Conservation (phyloP, 2,888 invertebrate species). For the Bombylius discolor region DNA sequence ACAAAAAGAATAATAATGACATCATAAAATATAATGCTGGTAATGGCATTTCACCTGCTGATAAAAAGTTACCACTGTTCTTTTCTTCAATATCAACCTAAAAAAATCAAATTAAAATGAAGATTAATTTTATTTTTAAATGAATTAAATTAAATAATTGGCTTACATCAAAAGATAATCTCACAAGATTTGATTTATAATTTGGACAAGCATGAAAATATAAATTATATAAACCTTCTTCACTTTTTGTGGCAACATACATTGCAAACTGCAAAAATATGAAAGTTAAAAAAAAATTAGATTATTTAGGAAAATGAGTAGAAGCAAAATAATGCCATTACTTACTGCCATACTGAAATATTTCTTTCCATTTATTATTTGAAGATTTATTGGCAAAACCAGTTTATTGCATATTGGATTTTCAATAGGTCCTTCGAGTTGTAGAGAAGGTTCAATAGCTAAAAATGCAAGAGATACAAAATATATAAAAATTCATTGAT, state of each 20-base stretch:
- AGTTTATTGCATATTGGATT: slow-evolving; percentile 35
- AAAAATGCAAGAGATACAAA: not conserved
- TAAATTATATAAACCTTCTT: slow-evolving; percentile 87
- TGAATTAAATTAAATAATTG: not conserved
- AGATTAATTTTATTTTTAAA: not conserved
- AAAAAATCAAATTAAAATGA: slow-evolving; percentile 6
- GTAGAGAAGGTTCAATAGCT: not conserved
- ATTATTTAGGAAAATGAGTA: too few relatives aligned
- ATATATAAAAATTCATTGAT: too few relatives aligned
- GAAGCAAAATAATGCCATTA: not conserved
- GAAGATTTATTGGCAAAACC: slow-evolving; percentile 45
- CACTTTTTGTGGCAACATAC: slow-evolving; percentile 56
- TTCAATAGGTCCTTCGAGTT: slow-evolving; percentile 11
- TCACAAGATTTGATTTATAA: slow-evolving; percentile 39
- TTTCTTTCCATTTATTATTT: slow-evolving; percentile 37
- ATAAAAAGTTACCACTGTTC: slow-evolving; percentile 73
- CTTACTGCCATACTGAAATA: slow-evolving; percentile 29
- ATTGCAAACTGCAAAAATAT: slow-evolving; percentile 54
- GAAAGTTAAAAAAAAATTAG: not conserved
- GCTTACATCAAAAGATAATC: slow-evolving; percentile 55
- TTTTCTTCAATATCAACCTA: slow-evolving; percentile 80
- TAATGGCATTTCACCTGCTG: slow-evolving; percentile 92
- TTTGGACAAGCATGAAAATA: slow-evolving; percentile 90
- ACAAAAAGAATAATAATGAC: slow-evolving; percentile 74
- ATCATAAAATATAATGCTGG: slow-evolving; percentile 87